These are phyloP conservation scores for Uromys caudimaculatus DNA, from an alignment of 2,797 vertebrate genomes.

Conservation along the genomic window DNA sequence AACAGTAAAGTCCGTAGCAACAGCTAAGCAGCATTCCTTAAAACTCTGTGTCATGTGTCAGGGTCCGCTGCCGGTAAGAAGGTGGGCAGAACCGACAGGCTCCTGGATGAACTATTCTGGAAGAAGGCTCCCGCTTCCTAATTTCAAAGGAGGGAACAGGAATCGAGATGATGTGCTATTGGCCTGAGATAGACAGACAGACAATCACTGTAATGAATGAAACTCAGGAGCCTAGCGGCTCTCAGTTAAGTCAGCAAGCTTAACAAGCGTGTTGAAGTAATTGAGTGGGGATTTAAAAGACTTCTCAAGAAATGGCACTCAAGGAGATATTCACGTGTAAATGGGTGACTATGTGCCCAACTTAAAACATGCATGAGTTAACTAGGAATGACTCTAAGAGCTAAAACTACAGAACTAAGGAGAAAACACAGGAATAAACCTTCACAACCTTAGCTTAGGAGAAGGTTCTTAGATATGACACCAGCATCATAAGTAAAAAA, in stretches of 20 bases:
- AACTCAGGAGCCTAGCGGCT: not conserved
- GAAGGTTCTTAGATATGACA: not conserved
- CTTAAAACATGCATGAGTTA: not conserved
- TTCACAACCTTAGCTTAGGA: conserved; percentile 3
- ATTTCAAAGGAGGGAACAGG: not conserved
- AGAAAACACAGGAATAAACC: not conserved
- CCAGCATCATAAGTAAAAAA: not conserved
- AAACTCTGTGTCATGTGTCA: not conserved
- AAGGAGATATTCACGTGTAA: not conserved
- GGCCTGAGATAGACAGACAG: not conserved
- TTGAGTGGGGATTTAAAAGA: not conserved
- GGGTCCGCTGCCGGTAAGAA: not conserved
- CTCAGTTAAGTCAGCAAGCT: not conserved
- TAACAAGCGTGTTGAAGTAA: not conserved
- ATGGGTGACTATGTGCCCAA: not conserved
- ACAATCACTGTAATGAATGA: not conserved
- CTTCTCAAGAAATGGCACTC: not conserved
- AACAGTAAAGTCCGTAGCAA: not conserved
- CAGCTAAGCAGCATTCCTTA: not conserved
- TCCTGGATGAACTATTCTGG: not conserved
- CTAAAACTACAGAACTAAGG: conserved; percentile 4
- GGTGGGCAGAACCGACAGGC: conserved; percentile 7
- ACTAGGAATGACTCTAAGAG: not conserved
- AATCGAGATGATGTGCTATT: not conserved
- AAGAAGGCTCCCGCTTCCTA: not conserved